Percentiles rank a stretch among this genome's conserved stretches.
These are phyloP conservation scores for Oscheius sp. DNA, from an alignment of 1,140 invertebrate genomes.

Conservation along the genomic window DNA sequence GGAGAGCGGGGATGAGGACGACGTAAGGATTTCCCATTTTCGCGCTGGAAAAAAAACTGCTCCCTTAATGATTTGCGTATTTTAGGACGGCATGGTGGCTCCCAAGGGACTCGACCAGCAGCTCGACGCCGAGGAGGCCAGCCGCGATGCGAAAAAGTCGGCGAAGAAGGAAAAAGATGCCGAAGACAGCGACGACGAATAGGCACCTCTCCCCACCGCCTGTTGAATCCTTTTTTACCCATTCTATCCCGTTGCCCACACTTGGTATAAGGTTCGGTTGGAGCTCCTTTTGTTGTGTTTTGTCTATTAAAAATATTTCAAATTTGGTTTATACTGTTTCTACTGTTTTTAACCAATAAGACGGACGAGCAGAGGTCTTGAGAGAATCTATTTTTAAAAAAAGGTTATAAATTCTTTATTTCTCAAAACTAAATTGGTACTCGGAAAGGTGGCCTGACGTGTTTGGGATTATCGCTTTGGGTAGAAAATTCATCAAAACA, in stretches of 20 bases:
- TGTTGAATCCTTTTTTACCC: no score
- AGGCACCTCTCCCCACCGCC: no score
- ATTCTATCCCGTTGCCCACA: no score
- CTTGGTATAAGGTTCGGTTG: background rate
- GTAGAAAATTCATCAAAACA: no score
- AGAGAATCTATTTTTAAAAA: no score
- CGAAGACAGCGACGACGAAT: conserved; percentile 16
- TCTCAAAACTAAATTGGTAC: no score
- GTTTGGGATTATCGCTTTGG: no score
- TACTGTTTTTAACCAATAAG: background rate
- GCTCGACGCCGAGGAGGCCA: conserved; percentile 47
- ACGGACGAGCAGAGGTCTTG: no score
- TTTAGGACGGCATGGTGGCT: conserved; percentile 55
- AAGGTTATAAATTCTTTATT: no score
- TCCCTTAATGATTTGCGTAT: background rate
- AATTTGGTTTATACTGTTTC: background rate
- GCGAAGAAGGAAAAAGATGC: background rate
- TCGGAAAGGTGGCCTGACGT: no score
- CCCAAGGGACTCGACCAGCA: conserved; percentile 56
- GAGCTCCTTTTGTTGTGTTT: background rate
- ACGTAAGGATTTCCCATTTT: conserved; percentile 65
- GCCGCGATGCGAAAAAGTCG: conserved; percentile 23
- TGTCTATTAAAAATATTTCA: background rate
- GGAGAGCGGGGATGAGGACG: background rate
- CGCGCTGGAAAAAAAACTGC: conserved; percentile 69